Conservation (phyloP, 2,888 invertebrate species). For the Drosophila recens region DNA sequence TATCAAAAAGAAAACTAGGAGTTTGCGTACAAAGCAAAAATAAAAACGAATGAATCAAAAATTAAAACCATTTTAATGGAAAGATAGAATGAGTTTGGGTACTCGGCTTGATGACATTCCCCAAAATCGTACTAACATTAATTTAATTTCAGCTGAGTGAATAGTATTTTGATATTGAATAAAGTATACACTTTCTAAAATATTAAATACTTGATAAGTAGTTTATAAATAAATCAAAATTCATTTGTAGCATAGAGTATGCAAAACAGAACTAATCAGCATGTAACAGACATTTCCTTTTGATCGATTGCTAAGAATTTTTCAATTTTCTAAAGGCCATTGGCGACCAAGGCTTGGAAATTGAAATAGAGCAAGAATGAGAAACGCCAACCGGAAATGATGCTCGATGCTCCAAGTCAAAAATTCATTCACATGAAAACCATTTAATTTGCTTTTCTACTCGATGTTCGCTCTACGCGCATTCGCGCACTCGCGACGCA, state of each 20-base stretch:
- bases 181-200: neutral
- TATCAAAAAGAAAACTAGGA: neutral
- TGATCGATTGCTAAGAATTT: conserved; percentile 1
- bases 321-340: conserved; percentile 14
- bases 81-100: conserved; percentile 10
- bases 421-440: conserved; percentile 59
- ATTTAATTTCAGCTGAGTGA: neutral
- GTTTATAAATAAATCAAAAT: neutral
- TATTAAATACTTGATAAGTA: neutral
- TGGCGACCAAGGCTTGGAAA: conserved; percentile 1
- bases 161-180: too few relatives aligned
- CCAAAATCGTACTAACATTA: neutral
- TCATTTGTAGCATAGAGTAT: neutral
- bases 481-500: conserved; percentile 61
- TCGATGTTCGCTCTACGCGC: conserved; percentile 36
- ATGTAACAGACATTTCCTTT: conserved; percentile 3
- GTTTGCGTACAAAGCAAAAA: conserved; percentile 11
- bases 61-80: conserved; percentile 16
- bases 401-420: conserved; percentile 35
- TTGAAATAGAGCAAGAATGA: conserved; percentile 3
- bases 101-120: neutral
- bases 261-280: neutral
- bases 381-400: conserved; percentile 22
- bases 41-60: conserved; percentile 15
- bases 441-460: conserved; percentile 65